Percentiles rank a stretch among this genome's conserved stretches.
phyloP scores from a whole-genome alignment of 2,113 vertebrate genomes.

The Tetrao urogallus region DNA sequence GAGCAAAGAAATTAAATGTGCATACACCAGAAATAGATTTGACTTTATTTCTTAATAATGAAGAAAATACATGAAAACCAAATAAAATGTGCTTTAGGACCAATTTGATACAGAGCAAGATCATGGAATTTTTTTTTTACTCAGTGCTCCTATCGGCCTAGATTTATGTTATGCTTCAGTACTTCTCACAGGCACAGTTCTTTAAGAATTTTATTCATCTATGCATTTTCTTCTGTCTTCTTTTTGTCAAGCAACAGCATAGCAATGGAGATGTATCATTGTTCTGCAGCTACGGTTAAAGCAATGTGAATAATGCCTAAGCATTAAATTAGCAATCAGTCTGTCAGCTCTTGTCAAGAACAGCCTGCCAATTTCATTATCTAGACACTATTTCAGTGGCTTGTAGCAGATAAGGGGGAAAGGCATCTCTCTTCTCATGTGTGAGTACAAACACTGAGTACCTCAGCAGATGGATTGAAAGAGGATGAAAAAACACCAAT shows the following conservation, averaged over 20 bases:
- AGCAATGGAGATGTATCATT: not conserved
- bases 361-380: not conserved
- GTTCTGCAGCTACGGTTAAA: not conserved
- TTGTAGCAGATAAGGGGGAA: not conserved
- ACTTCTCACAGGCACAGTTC: not conserved
- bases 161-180: not conserved
- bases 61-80: not conserved
- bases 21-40: not conserved
- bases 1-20: not conserved
- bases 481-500: not conserved
- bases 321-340: not conserved
- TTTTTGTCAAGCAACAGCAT: not conserved
- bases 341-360: not conserved
- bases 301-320: not conserved
- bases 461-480: accelerated
- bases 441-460: not conserved
- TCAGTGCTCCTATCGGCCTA: not conserved
- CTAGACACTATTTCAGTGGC: not conserved
- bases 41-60: not conserved
- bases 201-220: not conserved
- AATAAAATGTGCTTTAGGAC: not conserved
- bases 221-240: not conserved
- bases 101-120: not conserved
- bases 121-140: not conserved
- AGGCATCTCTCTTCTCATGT: not conserved